Evolutionary conservation across 2,797 vertebrate genomes (phyloP).

Genomic region (Lerista edwardsae): DNA sequence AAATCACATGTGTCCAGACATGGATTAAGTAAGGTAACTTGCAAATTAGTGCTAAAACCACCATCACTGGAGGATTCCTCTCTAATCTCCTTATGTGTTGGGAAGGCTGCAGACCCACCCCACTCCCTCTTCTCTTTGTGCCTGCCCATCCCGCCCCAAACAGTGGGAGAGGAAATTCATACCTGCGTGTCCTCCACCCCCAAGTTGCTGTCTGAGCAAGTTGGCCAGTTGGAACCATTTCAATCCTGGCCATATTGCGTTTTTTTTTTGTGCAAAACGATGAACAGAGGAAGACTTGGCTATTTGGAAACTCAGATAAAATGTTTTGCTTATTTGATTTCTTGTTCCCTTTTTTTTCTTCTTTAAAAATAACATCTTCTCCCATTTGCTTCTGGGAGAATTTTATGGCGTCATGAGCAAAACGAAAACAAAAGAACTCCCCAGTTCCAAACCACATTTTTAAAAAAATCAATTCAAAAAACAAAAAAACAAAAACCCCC

Average conservation of each 20-base stretch:
- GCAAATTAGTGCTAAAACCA: slow-evolving; percentile 4
- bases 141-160: not conserved
- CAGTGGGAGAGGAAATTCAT: not conserved
- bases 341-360: slow-evolving; percentile 19
- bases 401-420: slow-evolving; percentile 6
- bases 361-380: slow-evolving; percentile 6
- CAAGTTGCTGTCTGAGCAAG: not conserved
- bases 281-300: slow-evolving; percentile 45
- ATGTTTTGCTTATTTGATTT: not conserved
- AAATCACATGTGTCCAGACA: not conserved
- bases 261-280: slow-evolving; percentile 46
- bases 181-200: not conserved
- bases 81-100: not conserved
- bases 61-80: too few relatives aligned
- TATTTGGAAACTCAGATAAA: slow-evolving; percentile 4
- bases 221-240: not conserved
- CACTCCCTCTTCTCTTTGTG: not conserved
- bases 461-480: not conserved
- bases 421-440: not conserved
- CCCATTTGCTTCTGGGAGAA: slow-evolving; percentile 10
- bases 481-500: not conserved
- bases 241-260: slow-evolving; percentile 19
- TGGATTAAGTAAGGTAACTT: not conserved
- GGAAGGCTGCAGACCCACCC: not conserved
- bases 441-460: not conserved